Base-by-base conservation (phyloP, 2,797 vertebrate species). In the Spea hammondii region DNA sequence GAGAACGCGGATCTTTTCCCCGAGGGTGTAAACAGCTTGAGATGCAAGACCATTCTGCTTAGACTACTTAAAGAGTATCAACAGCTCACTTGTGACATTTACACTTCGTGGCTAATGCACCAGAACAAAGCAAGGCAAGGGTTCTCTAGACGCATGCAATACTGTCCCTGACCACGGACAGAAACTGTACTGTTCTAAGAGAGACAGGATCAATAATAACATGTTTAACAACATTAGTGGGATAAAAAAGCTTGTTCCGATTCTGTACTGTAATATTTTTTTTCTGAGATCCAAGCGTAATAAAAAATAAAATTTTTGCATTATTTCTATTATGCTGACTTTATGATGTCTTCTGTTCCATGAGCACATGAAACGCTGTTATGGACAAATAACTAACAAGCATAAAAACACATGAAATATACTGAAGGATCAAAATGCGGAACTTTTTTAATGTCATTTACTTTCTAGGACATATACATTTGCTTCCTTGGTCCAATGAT, bases 41-140 rank as follows among this genome's bases (percentile, higher is more conserved):
- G 50, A 85, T 79, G 48, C 53, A 62, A 79, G 60, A 86, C 65
- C 64, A 54, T 17, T 64, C 73, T 72, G 72, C 62, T 69, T 73
- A 79, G 73, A 80, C 70, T 45, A 79, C 72, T 85, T 84, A 87
- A 83, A 78, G 67, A 57, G 14, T 70, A 84, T 69, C 84, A 82
- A 67, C 44, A 85, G 79, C 72, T 85, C 67, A 78, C 4, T 54
- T 79, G 72, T 0, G 55, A 82, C 79, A 85, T 64, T 47, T 83
- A 84, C 72, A 80, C 50, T 81, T 77, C n/a, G 64, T 10, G 66
- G 72, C 79, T 83, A 85, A 83, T 45, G 53, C 14, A 10, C 32
- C 62, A 72, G 67, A 85, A 77, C 51, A 73, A 81, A 87, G 57
- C 77, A 77, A 85, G 65, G 44, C 57, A 9, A 65, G 65, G 74